phyloP scores from a whole-genome alignment of 1,140 invertebrate species.

The Zaprionus gabonicus region DNA sequence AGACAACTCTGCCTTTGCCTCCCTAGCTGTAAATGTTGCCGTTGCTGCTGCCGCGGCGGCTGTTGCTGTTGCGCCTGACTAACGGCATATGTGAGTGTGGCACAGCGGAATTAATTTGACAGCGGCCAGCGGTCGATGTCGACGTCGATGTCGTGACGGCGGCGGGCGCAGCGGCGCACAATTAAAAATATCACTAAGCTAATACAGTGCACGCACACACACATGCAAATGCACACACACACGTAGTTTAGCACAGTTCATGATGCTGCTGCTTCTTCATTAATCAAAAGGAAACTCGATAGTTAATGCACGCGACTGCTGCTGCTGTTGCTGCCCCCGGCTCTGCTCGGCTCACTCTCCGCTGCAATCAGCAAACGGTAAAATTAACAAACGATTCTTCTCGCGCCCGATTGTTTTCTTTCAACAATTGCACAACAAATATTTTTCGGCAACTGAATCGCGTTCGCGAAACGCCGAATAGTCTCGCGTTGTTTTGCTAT shows the following conservation, averaged over 20 bases:
- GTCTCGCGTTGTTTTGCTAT: constrained; percentile 30
- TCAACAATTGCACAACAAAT: constrained; percentile 66
- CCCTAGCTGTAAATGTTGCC: constrained; percentile 38
- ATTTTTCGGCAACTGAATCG: constrained; percentile 31
- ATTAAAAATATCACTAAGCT: constrained; percentile 56
- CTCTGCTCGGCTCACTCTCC: neutral
- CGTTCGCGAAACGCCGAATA: constrained; percentile 23
- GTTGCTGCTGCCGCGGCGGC: neutral
- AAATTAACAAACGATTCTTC: constrained; percentile 41
- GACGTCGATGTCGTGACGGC: constrained; percentile 5
- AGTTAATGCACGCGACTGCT: constrained; percentile 8
- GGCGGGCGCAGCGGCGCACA: constrained; percentile 23
- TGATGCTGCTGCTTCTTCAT: constrained; percentile 39
- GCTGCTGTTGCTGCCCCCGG: neutral
- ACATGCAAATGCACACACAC: constrained; percentile 13
- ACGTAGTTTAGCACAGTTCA: constrained; percentile 15
- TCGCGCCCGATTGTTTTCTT: constrained; percentile 35
- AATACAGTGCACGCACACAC: constrained; percentile 28
- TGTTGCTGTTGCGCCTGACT: neutral
- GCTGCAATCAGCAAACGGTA: constrained; percentile 24
- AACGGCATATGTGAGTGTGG: constrained; percentile 31
- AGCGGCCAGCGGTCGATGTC: constrained; percentile 11
- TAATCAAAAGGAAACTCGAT: constrained; percentile 17
- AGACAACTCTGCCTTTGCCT: constrained; percentile 19
- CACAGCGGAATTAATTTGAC: constrained; percentile 47